phyloP scores from a whole-genome alignment of 2,797 vertebrate species.

The Ptychobarbus kaznakovi region DNA sequence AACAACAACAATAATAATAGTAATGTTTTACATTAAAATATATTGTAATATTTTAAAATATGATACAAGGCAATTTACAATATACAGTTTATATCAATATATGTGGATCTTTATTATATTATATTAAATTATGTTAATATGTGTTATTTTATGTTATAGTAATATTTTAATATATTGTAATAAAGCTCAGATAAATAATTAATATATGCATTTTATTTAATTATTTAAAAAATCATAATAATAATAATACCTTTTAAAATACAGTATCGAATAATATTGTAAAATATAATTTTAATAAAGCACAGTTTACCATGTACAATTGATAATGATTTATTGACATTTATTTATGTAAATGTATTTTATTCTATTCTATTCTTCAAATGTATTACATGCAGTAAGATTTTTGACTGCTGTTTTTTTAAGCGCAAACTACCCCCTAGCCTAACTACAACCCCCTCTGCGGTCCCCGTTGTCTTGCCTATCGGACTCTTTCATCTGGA shows the following conservation, averaged over 20 bases:
- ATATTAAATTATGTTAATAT: not conserved
- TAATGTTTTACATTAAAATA: no score
- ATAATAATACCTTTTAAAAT: not conserved
- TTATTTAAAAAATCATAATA: not conserved
- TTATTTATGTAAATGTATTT: not conserved
- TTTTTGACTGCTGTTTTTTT: conserved; percentile 11
- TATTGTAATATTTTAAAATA: not conserved
- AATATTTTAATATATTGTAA: not conserved
- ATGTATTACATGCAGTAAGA: not conserved
- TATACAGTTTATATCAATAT: not conserved
- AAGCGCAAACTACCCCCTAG: not conserved
- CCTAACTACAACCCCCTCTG: conserved; percentile 29
- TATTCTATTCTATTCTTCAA: not conserved
- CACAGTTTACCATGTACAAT: not conserved
- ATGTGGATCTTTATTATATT: not conserved
- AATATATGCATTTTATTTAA: not conserved
- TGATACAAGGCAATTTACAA: not conserved
- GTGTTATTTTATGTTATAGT: not conserved
- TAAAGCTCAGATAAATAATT: not conserved
- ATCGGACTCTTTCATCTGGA: conserved; percentile 57
- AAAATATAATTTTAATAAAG: not conserved
- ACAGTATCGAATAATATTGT: not conserved
- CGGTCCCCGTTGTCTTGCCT: conserved; percentile 53
- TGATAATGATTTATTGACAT: not conserved
- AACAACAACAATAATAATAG: no score